These are phyloP conservation scores for Nothoprocta perdicaria DNA, from an alignment of 2,113 vertebrate genomes.

Conservation along the genomic window DNA sequence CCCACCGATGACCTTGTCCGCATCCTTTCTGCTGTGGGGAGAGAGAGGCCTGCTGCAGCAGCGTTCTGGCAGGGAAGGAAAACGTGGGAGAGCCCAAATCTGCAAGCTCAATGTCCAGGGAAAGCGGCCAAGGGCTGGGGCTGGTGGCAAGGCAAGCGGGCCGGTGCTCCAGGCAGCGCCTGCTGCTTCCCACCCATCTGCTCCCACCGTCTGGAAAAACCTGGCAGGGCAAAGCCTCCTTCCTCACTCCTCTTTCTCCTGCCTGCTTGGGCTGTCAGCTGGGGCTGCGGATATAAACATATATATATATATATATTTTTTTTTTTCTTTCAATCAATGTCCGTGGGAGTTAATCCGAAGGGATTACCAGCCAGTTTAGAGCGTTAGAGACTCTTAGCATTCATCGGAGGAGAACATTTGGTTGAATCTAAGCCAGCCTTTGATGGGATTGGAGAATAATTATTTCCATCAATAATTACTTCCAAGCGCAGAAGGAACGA, in stretches of 20 bases:
- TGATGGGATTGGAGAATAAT: constrained; percentile 71
- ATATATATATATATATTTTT: not conserved
- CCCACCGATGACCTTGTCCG: not conserved
- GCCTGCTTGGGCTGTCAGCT: not conserved
- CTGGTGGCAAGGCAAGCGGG: not conserved
- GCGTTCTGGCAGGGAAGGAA: not conserved
- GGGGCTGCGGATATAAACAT: not conserved
- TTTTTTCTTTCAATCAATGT: not conserved
- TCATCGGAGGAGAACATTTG: constrained; percentile 41
- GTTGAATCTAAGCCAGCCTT: constrained; percentile 56
- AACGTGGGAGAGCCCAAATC: not conserved
- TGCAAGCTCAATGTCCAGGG: not conserved
- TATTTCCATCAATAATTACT: constrained; percentile 69
- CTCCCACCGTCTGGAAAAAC: not conserved
- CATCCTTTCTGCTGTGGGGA: not conserved
- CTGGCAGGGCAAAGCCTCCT: not conserved
- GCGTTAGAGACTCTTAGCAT: constrained; percentile 15
- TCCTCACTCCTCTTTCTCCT: not conserved
- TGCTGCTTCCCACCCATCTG: not conserved
- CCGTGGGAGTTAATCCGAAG: not conserved
- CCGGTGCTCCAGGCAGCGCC: rapidly evolving
- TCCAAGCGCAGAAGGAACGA: constrained; percentile 44
- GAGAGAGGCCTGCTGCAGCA: not conserved
- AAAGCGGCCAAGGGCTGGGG: not conserved
- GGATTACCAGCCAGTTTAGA: constrained; percentile 55